Evolutionary conservation across 1,140 invertebrate genomes (phyloP), one percentile per base, ranked within the genome.

Genomic region (Drosophila triauraria): DNA sequence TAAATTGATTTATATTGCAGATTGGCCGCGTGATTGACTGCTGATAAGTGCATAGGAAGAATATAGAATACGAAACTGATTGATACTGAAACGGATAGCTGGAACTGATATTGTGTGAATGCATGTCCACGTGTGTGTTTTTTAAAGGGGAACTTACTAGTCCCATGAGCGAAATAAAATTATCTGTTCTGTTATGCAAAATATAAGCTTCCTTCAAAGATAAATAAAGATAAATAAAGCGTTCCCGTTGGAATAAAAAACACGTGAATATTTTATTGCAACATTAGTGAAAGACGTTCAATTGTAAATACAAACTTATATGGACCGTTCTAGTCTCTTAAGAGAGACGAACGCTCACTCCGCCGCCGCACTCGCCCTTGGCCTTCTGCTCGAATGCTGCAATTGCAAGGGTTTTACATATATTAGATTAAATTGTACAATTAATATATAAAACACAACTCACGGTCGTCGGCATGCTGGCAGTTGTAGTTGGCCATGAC

Each of bases 401-500:
- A 80, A 85, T 25, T 35, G 8, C 51, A 25, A 40, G 17, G 6
- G 30, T 35, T 13, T 53, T 54, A 54, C 23, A 50, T n/a, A 54
- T 3, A 44, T 51, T 2, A n/a, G 9, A 17, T 27, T 13, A 43
- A 1, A 20, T 57, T 23, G 8, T 17, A 9, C 7, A 13, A n/a
- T 12, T 9, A 27, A 20, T 47, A 7, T 6, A 30, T 51, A 42
- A 9, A 13, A 10, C 40, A n/a, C 40, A 7, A 54, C 86, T 91
- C 61, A 92, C 91, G 91, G 70, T 91, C 91, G 46, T 92, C 90
- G 20, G 76, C 67, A 32, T 92, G 91, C 43, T 91, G 80, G 58
- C 91, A 92, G 51, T 92, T 92, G 70, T 91, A 92, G 48, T 91
- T 92, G 51, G 67, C 53, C 90, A 92, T 80, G 13, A 92, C 91